Base-by-base conservation (phyloP, 2,888 invertebrate genomes). In the Monoplex corrugatus region DNA sequence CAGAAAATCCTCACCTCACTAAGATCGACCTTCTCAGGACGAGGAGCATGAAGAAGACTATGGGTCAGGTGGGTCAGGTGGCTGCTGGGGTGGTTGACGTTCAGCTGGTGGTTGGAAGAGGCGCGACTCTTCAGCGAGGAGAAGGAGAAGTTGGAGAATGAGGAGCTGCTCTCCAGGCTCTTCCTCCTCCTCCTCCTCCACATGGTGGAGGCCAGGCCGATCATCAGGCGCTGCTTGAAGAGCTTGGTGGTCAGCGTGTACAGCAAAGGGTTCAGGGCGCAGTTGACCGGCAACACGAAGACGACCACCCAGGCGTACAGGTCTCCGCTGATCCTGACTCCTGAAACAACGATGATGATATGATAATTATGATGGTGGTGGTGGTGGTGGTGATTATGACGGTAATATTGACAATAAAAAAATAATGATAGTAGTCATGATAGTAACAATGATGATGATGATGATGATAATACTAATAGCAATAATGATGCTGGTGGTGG, bases 271-370 rank as follows among this genome's bases (percentile, higher is more conserved):
- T 92, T 92, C n/a, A 92, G 83, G 44, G 92, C 92, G 75, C 91
- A 89, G 90, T 92, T 92, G 44, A 92, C 90, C 0, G 92, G 92
- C 35, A 92, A 85, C 19, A 92, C 89, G 83, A 92, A 92, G 35
- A 92, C 89, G 28, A 91, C 91, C 23, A 92, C 72, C 92, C 92
- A 92, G 38, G 90, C 91, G 85, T 92, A 92, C 32, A 92, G 82
- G 72, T 89, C 57, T 23, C 88, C 90, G 80, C 88, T 75, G 32
- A 92, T 90, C 44, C 87, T 28, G 28, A 88, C 44, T 10, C 92
- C 92, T 92, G 89, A 8, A 87, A 88, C 28, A 38, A n/a, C 40
- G 8, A 43, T 82, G 8, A 38, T 6, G 38, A 23, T 6, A 75
- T 32, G 8, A 23, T 35, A n/a, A 35, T 13, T 75, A 23, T 75